phyloP scores from a whole-genome alignment of 2,113 vertebrate species.

The Microcebus griseorufus region DNA sequence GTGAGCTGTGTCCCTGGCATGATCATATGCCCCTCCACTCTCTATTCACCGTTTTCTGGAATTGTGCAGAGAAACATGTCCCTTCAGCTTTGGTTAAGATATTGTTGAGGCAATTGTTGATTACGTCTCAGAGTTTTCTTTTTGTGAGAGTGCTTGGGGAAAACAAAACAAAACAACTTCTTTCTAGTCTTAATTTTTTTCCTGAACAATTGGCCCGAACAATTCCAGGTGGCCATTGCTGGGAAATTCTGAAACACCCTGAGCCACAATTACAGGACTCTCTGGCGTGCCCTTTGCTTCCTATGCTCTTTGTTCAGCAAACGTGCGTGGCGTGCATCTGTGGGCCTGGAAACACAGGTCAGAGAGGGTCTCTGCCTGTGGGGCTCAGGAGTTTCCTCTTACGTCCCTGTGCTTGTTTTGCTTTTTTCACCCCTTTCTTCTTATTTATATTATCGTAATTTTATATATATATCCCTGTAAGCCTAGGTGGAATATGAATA shows the following conservation, averaged over 20 bases:
- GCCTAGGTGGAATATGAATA: not conserved
- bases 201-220: not conserved
- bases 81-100: not conserved
- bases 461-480: not conserved
- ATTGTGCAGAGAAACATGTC: not conserved
- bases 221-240: not conserved
- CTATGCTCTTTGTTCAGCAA: not conserved
- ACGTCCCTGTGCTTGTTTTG: not conserved
- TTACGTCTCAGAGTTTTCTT: not conserved
- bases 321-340: accelerated
- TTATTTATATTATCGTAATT: not conserved
- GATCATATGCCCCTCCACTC: accelerated
- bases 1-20: accelerated
- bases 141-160: not conserved
- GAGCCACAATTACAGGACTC: not conserved
- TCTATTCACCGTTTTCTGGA: not conserved
- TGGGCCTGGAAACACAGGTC: not conserved
- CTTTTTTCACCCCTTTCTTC: not conserved
- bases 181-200: not conserved
- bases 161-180: not conserved
- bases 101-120: not conserved
- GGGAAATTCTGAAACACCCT: not conserved
- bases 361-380: not conserved
- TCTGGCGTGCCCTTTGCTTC: not conserved
- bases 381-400: not conserved